phyloP scores from a whole-genome alignment of 2,888 invertebrate species.

The Nebria salina region DNA sequence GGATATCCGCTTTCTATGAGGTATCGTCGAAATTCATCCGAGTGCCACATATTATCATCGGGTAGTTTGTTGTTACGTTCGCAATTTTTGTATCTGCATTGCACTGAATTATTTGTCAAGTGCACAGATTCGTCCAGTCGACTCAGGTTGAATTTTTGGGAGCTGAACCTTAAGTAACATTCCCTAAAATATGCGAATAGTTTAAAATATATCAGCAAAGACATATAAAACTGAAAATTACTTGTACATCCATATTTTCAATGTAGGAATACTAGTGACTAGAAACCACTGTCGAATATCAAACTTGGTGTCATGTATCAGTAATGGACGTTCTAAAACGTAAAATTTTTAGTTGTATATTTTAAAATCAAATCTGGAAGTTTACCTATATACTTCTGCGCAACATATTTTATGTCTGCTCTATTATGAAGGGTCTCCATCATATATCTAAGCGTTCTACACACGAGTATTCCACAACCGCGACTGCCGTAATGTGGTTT shows the following conservation, averaged over 20 bases:
- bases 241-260: conserved; percentile 88
- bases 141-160: conserved; percentile 79
- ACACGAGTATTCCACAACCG: conserved; percentile 85
- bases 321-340: conserved; percentile 70
- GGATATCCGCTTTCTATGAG: conserved; percentile 67
- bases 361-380: conserved; percentile 11
- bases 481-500: conserved; percentile 86
- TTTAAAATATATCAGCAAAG: conserved; percentile 46
- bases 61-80: conserved; percentile 73
- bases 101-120: conserved; percentile 88
- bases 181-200: conserved; percentile 62
- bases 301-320: conserved; percentile 88
- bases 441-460: conserved; percentile 78
- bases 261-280: conserved; percentile 78
- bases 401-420: conserved; percentile 74
- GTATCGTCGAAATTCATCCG: conserved; percentile 75
- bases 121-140: conserved; percentile 88
- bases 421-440: conserved; percentile 69
- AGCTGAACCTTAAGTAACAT: conserved; percentile 88
- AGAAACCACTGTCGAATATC: conserved; percentile 92
- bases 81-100: conserved; percentile 74
- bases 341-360: too few species aligned
- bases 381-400: conserved; percentile 91
- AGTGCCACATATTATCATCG: conserved; percentile 85
- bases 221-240: conserved; percentile 54